These are phyloP conservation scores for Pontoporia blainvillei DNA, from an alignment of 2,113 vertebrate genomes.

Conservation along the genomic window DNA sequence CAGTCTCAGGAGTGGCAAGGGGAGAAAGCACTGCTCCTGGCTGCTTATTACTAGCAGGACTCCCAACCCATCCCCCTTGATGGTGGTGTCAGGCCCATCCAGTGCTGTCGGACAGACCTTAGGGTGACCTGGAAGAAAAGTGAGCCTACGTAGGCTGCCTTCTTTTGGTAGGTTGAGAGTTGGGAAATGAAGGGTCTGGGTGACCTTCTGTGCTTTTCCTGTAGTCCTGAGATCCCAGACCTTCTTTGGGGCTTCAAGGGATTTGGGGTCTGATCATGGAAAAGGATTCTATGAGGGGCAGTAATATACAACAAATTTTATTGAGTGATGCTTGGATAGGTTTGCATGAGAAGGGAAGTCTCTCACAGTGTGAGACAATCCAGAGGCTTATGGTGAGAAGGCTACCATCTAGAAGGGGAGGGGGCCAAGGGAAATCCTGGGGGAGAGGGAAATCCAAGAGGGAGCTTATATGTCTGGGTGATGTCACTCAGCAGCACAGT, in stretches of 20 bases:
- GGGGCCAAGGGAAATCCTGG: neutral
- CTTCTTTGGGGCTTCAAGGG: neutral
- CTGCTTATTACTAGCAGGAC: neutral
- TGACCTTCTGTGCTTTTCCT: neutral
- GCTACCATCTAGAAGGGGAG: neutral
- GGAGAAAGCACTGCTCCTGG: neutral
- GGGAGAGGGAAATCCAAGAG: neutral
- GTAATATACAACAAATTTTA: neutral
- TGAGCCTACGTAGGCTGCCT: neutral
- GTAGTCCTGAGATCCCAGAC: neutral
- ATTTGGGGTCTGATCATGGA: neutral
- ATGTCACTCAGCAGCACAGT: neutral
- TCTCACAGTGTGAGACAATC: neutral
- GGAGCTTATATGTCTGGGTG: neutral
- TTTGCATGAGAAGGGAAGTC: neutral
- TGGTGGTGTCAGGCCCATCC: neutral
- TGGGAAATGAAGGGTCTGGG: neutral
- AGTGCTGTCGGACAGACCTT: neutral
- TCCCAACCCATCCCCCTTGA: neutral
- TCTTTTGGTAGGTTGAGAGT: neutral
- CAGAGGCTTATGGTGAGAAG: neutral
- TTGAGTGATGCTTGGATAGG: neutral
- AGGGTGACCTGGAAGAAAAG: neutral
- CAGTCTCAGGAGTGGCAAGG: neutral
- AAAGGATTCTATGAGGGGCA: neutral